Conservation (phyloP, 37 sponge, comb jelly and placozoan species). For the Agelas oroides region DNA sequence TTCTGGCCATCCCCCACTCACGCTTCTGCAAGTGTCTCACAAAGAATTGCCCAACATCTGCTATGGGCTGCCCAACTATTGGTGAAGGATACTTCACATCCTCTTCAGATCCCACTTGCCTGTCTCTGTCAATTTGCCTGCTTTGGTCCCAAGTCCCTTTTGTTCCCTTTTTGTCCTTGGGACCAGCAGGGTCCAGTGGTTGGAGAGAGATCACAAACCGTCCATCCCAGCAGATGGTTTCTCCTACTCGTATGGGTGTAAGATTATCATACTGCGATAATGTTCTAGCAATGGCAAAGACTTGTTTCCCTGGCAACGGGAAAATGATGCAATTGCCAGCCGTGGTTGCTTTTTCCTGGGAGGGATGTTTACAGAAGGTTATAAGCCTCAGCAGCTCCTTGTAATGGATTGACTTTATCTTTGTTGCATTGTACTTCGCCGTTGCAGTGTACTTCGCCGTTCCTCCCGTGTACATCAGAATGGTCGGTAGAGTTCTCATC, state of each 20-base stretch:
- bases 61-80: no score
- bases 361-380: background rate
- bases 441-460: no score
- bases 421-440: no score
- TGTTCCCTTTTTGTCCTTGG: no score
- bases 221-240: constrained; percentile 67
- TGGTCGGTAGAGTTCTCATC: background rate
- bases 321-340: constrained; percentile 2
- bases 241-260: constrained; percentile 45
- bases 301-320: background rate
- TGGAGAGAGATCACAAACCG: constrained; percentile 53
- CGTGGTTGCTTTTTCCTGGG: background rate
- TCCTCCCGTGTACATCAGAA: background rate
- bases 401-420: no score
- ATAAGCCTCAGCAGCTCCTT: no score
- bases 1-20: constrained; percentile 26
- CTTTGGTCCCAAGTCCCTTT: background rate
- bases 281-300: constrained; percentile 16
- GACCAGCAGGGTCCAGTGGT: no score
- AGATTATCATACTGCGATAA: background rate
- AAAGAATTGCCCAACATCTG: constrained; percentile 7
- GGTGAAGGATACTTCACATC: no score
- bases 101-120: background rate
- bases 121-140: background rate
- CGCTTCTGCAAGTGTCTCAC: constrained; percentile 20